Base-by-base conservation (phyloP, 2,113 vertebrate genomes). In the Clarias batrachus region DNA sequence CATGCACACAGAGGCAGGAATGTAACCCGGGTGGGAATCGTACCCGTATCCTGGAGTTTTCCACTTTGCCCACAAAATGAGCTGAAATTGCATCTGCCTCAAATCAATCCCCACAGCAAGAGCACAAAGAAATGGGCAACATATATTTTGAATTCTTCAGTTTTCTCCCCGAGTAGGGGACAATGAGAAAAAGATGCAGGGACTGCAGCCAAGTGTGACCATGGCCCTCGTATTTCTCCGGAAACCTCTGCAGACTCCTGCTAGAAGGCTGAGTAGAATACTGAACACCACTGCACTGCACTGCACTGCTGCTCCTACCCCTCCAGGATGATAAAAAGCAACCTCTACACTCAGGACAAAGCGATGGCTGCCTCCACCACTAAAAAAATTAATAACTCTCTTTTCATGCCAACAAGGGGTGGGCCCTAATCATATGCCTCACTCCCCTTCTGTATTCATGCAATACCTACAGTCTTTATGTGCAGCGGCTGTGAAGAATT, bases 191-290 rank as follows among this genome's bases (percentile, higher is more conserved):
- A 84, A 84, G 91, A 85, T 85, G 86, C 90, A 41, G 83, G 86
- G 86, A 89, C 93, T 89, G 91, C 93, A 94, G 94, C 94, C 93
- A 93, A 94, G 90, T 93, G 93, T 94, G 95, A 94, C 94, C 92
- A 92, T 87, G 73, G 88, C 88, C 90, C 88, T 93, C 92, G 92
- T 94, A 94, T 94, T 94, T 94, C 93, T 94, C 90, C 83, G 30
- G 90, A 81, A 86, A 81, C 89, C 90, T 90, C 92, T 89, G 91
- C 89, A 85, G 89, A 90, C 90, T 91, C 91, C 82, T 82, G 76
- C 89, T 88, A 78, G 33, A 54, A 71, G 87, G 77, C 88, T 94
- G 94, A 95, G 94, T 90, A 92, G 95, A 94, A 95, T 95, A 94
- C 95, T 95, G 93, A 95, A 90, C 89, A 90, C 12, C 86, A 41